A percentile compares a stretch with the other conserved stretches of the same genome.
These are phyloP conservation scores for Cheilosia soror DNA, from an alignment of 2,888 invertebrate genomes.

Conservation along the genomic window DNA sequence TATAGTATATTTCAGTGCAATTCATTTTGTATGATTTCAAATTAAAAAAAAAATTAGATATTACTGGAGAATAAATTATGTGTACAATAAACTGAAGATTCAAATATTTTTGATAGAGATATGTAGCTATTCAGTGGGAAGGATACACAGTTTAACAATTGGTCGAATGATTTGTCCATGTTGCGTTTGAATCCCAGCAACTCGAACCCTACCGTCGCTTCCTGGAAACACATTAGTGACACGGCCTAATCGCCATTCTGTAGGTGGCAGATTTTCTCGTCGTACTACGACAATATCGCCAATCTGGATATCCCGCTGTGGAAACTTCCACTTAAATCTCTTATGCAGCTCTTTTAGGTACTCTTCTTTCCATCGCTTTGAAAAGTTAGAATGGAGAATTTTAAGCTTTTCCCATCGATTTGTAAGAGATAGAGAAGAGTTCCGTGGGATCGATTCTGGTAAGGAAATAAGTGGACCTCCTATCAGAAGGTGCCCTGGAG, in stretches of 20 bases:
- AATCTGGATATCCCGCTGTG: constrained; percentile 14
- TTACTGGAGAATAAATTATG: background rate
- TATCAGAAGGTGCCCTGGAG: constrained; percentile 19
- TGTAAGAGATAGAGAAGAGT: background rate
- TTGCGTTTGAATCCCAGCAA: constrained; percentile 71
- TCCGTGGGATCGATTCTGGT: background rate
- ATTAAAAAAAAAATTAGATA: background rate
- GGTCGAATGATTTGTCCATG: constrained; percentile 13
- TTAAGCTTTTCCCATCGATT: constrained; percentile 43
- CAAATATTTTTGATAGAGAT: background rate
- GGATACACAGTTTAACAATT: background rate
- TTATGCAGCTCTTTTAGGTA: constrained; percentile 62
- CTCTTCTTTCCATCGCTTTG: constrained; percentile 59
- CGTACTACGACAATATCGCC: constrained; percentile 30
- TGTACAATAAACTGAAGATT: background rate
- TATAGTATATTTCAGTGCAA: background rate
- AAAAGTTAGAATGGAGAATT: constrained; percentile 51
- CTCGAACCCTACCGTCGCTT: constrained; percentile 9
- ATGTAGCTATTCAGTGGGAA: background rate
- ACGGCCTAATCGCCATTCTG: constrained; percentile 40
- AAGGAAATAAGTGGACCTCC: constrained; percentile 23
- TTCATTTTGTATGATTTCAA: background rate
- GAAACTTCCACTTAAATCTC: constrained; percentile 58
- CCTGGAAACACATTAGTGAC: constrained; percentile 8
- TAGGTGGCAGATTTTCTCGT: constrained; percentile 21